Conservation (phyloP, 1,140 invertebrate species). For the Leptestheria dahalacensis region DNA sequence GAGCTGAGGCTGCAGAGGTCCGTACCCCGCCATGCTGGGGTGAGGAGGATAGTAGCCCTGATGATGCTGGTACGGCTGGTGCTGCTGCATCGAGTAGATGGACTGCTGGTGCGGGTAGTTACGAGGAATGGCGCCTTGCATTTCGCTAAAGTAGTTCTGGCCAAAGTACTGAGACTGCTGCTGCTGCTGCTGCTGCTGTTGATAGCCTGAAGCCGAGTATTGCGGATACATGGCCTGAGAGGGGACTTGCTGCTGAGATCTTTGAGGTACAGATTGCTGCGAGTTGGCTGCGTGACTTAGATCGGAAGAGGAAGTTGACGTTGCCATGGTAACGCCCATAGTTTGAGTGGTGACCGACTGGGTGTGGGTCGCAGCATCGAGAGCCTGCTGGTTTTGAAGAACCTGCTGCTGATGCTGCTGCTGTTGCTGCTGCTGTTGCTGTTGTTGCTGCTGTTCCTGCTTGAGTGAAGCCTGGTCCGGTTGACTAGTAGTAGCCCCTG, state of each 20-base stretch:
- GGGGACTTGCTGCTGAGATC: neutral
- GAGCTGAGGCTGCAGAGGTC: neutral
- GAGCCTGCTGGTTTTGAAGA: neutral
- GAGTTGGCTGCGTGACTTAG: neutral
- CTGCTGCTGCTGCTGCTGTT: constrained; percentile 4
- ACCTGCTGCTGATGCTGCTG: constrained; percentile 4
- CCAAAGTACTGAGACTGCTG: constrained; percentile 5
- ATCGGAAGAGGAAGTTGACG: neutral
- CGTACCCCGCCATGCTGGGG: neutral
- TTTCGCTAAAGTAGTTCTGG: neutral
- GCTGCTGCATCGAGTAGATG: neutral
- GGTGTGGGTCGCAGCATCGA: constrained; percentile 1
- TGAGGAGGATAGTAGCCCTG: neutral
- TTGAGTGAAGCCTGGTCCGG: neutral
- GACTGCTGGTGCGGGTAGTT: constrained; percentile 3
- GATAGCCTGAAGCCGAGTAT: neutral
- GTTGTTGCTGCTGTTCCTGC: too few species aligned
- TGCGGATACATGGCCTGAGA: constrained; percentile 3
- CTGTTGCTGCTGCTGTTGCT: constrained; percentile 26
- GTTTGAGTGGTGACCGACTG: neutral
- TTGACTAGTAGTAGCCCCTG: neutral
- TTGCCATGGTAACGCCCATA: neutral
- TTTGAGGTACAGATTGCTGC: neutral
- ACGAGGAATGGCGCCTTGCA: neutral
- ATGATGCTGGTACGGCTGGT: neutral